A percentile compares a stretch with the other conserved stretches of the same genome.
phyloP scores from a whole-genome alignment of 2,888 invertebrate genomes.

The Lepidochitona cinerea region DNA sequence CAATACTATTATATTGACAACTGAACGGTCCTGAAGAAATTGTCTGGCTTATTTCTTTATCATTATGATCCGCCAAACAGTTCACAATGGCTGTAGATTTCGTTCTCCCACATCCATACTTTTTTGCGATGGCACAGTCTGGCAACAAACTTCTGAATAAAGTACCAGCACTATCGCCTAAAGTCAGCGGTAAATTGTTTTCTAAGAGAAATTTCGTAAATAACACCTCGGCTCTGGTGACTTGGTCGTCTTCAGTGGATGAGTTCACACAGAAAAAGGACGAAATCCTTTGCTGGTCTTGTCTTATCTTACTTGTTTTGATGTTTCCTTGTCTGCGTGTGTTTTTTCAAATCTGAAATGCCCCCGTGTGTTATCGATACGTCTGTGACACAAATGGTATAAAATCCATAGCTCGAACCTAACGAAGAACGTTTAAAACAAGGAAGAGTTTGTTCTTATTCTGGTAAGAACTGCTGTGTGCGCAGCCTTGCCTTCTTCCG shows the following conservation, averaged over 20 bases:
- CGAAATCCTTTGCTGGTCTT: not conserved
- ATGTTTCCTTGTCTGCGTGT: not conserved
- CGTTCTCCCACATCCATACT: constrained; percentile 27
- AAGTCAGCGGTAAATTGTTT: constrained; percentile 29
- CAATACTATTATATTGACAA: no score
- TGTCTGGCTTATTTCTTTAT: not conserved
- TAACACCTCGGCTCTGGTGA: constrained; percentile 25
- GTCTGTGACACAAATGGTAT: not conserved
- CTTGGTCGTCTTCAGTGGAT: not conserved
- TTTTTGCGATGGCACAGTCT: constrained; percentile 32
- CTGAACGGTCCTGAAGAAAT: constrained; percentile 1
- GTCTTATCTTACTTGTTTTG: not conserved
- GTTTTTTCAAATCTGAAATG: not conserved
- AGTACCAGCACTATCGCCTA: constrained; percentile 31
- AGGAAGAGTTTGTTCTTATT: not conserved
- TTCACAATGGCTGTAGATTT: constrained; percentile 29
- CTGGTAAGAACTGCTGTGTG: not conserved
- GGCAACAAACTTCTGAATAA: constrained; percentile 33
- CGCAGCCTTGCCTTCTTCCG: not conserved
- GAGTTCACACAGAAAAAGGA: not conserved
- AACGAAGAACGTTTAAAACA: no score
- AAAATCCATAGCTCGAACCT: not conserved
- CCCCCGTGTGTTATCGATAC: not conserved
- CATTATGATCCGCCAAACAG: not conserved
- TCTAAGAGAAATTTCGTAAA: constrained; percentile 31